Conservation (phyloP, 2,797 vertebrate genomes). For the Channa striata region DNA sequence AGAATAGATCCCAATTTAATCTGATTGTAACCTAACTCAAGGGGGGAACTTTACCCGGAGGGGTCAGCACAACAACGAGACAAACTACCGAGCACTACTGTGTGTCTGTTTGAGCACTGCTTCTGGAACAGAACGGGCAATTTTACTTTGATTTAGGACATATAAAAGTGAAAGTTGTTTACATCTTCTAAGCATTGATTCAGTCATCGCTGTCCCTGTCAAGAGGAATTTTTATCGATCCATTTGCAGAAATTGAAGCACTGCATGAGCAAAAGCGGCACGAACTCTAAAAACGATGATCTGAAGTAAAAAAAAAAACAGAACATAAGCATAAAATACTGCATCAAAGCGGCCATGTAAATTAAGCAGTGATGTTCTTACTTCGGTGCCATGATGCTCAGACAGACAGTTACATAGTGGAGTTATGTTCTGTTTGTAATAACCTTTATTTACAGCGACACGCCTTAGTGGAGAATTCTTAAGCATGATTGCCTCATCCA, state of each 20-base stretch:
- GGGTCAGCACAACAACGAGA: conserved; percentile 10
- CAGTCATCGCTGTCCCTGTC: conserved; percentile 29
- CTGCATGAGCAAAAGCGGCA: not conserved
- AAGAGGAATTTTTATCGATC: conserved; percentile 32
- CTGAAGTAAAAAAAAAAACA: conserved; percentile 5
- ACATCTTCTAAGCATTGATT: conserved; percentile 21
- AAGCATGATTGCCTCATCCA: not conserved
- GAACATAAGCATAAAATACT: not conserved
- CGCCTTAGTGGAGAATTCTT: conserved; percentile 1
- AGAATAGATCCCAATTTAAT: conserved; percentile 56
- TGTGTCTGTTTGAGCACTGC: not conserved
- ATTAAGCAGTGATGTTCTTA: no score
- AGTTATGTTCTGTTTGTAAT: not conserved
- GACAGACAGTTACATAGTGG: no score
- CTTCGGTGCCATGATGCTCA: no score
- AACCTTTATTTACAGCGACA: no score
- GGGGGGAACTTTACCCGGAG: conserved; percentile 18
- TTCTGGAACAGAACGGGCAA: not conserved
- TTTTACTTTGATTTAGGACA: conserved; percentile 15
- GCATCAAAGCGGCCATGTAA: no score
- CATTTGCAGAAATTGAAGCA: conserved; percentile 1
- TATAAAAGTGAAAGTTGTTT: conserved; percentile 32
- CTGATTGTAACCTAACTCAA: conserved; percentile 22
- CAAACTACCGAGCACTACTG: not conserved
- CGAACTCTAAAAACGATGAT: not conserved